phyloP scores from a whole-genome alignment of 2,113 vertebrate species.

The Fulmarus glacialis region DNA sequence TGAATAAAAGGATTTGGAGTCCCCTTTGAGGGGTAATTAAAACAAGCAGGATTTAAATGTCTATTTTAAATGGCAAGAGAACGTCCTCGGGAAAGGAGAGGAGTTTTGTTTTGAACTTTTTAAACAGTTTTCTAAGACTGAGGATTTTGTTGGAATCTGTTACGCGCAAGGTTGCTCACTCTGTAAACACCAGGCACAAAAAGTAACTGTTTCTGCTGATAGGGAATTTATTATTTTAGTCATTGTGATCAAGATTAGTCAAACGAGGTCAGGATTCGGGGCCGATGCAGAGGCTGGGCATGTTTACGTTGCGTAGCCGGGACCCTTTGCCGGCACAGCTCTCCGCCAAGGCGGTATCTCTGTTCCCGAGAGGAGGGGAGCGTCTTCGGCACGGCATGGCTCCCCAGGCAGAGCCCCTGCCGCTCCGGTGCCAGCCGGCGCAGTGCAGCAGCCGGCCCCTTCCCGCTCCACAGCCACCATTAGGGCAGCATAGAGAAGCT shows the following conservation, averaged over 20 bases:
- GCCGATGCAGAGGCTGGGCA: accelerated
- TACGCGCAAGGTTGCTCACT: accelerated
- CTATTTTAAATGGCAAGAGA: background rate
- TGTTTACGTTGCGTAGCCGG: accelerated
- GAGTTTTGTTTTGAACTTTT: background rate
- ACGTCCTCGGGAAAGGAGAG: background rate
- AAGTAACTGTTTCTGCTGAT: background rate
- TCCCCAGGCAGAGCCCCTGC: background rate
- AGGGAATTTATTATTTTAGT: background rate
- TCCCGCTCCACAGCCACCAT: background rate
- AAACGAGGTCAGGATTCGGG: background rate
- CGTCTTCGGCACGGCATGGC: accelerated
- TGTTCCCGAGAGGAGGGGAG: background rate
- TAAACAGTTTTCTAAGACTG: background rate
- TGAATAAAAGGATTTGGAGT: background rate
- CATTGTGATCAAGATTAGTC: background rate
- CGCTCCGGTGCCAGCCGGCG: background rate
- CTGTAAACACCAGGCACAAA: background rate
- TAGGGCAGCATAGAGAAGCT: background rate
- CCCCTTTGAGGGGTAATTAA: background rate
- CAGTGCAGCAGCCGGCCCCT: background rate
- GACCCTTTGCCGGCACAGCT: background rate
- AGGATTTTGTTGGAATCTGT: background rate
- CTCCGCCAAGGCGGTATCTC: background rate
- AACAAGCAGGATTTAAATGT: background rate